Percentiles rank a stretch among this genome's conserved stretches.
These are phyloP conservation scores for Tragopan temminckii DNA, from an alignment of 2,797 vertebrate genomes.

Conservation along the genomic window DNA sequence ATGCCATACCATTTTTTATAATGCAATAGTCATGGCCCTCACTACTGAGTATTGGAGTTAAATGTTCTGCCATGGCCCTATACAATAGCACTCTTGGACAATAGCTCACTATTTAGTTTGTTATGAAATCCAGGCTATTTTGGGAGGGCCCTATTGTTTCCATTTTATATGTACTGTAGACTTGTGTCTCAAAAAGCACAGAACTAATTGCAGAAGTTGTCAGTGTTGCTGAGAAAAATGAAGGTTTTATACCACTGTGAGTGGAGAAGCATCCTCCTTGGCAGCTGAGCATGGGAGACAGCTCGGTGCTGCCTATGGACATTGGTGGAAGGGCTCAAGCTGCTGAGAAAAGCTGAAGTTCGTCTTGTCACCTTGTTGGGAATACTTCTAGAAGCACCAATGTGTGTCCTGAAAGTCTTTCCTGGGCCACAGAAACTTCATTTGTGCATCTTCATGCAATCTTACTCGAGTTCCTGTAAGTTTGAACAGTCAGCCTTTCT, in stretches of 20 bases:
- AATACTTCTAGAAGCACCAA: not conserved
- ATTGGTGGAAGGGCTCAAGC: not conserved
- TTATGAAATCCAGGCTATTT: constrained; percentile 73
- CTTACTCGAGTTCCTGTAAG: not conserved
- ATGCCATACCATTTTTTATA: constrained; percentile 53
- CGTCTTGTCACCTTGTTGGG: not conserved
- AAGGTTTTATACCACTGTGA: not conserved
- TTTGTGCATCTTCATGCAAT: not conserved
- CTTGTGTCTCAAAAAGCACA: not conserved
- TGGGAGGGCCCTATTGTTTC: constrained; percentile 68
- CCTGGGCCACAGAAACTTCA: not conserved
- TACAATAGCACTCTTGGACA: constrained; percentile 54
- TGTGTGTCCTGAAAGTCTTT: not conserved
- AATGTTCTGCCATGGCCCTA: constrained; percentile 59
- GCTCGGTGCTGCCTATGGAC: not conserved
- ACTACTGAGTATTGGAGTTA: constrained; percentile 26
- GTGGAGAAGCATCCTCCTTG: not conserved
- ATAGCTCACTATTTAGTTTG: constrained; percentile 44
- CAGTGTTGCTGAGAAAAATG: not conserved
- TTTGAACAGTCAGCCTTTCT: constrained; percentile 39
- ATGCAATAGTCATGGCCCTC: constrained; percentile 22
- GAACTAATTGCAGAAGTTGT: constrained; percentile 4
- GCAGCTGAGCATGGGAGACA: not conserved
- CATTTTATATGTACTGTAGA: constrained; percentile 34
- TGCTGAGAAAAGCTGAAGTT: not conserved